Evolutionary conservation across 2,113 vertebrate genomes (phyloP).

Genomic region (Micromys minutus): DNA sequence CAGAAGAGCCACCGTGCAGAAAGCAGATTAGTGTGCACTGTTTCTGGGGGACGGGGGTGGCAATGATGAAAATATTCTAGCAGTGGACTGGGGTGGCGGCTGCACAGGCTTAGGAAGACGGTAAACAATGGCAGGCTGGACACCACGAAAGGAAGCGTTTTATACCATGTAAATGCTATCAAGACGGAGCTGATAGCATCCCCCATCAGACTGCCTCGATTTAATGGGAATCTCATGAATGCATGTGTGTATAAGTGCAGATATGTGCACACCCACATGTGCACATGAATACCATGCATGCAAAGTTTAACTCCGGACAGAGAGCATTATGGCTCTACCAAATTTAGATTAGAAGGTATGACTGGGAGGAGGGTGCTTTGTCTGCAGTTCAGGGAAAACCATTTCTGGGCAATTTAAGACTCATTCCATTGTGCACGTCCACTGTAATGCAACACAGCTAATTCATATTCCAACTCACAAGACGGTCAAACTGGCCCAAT

Average conservation of each 20-base stretch:
- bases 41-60: neutral
- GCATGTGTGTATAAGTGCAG: neutral
- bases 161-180: neutral
- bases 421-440: conserved; percentile 9
- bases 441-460: neutral
- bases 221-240: neutral
- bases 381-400: neutral
- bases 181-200: neutral
- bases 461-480: conserved; percentile 50
- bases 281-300: neutral
- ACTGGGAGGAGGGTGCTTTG: neutral
- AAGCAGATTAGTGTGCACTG: neutral
- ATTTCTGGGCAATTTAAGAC: neutral
- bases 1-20: neutral
- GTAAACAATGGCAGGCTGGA: neutral
- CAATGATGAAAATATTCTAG: neutral
- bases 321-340: neutral
- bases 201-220: neutral
- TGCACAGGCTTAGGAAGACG: neutral
- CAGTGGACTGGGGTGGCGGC: neutral
- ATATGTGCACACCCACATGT: neutral
- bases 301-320: neutral
- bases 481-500: neutral
- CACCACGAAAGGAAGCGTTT: neutral
- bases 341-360: conserved; percentile 3